Percentiles rank a stretch among this genome's conserved stretches.
phyloP scores from a whole-genome alignment of 2,797 vertebrate species.

The Anguilla anguilla region DNA sequence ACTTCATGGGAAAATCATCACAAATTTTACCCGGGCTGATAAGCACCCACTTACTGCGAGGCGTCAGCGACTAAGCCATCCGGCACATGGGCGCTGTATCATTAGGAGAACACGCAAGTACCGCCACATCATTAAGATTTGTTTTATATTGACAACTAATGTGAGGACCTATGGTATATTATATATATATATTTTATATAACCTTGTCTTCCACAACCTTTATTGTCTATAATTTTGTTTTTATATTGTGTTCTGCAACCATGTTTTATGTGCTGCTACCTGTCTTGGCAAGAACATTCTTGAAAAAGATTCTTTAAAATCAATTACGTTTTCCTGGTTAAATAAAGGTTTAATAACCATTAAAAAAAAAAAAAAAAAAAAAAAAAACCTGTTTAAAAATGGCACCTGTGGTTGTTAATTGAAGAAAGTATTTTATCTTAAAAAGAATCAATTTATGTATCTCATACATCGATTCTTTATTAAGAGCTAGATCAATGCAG shows the following conservation, averaged over 20 bases:
- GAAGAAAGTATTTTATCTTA: not conserved
- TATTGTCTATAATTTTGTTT: no score
- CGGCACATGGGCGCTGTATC: not conserved
- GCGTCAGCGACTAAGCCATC: constrained; percentile 46
- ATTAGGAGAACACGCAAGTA: not conserved
- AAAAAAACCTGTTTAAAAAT: not conserved
- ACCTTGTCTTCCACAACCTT: no score
- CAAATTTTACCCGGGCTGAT: constrained; percentile 58
- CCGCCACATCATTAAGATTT: constrained; percentile 22
- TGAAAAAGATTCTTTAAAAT: no score
- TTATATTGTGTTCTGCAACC: no score
- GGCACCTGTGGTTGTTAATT: not conserved
- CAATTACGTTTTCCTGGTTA: no score
- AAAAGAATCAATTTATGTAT: not conserved
- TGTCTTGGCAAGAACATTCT: no score
- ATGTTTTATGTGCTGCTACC: no score
- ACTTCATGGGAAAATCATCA: constrained; percentile 53
- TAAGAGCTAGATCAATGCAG: no score
- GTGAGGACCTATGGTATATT: not conserved
- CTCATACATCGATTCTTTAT: not conserved
- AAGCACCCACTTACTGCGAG: constrained; percentile 48
- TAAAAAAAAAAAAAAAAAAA: no score
- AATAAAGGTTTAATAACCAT: no score
- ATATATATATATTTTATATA: no score
- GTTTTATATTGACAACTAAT: not conserved